Percentiles rank a stretch among this genome's conserved stretches.
Conservation (phyloP, 1,140 invertebrate species). For the Pachyrhynchus sulphureomaculatus region DNA sequence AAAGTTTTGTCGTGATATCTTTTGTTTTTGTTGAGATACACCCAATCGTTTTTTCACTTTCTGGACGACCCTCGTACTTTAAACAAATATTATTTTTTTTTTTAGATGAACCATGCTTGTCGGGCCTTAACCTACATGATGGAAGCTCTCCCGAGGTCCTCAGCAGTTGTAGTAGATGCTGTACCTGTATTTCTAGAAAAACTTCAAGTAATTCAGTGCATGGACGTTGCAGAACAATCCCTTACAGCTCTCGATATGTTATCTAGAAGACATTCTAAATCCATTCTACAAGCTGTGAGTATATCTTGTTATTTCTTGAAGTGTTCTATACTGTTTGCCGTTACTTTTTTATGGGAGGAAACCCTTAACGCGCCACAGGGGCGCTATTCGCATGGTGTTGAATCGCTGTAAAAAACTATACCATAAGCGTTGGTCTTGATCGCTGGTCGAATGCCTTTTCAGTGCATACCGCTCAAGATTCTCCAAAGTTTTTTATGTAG, state of each 20-base stretch:
- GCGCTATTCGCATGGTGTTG: no score
- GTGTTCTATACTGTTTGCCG: neutral
- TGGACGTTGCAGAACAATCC: slow-evolving; percentile 98
- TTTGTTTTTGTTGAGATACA: no score
- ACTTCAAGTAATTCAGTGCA: slow-evolving; percentile 96
- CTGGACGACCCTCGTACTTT: no score
- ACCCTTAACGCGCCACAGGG: no score
- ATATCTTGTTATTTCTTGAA: slow-evolving; percentile 2
- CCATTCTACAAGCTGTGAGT: slow-evolving; percentile 89
- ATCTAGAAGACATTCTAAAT: slow-evolving; percentile 93
- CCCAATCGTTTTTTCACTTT: no score
- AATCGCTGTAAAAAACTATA: no score
- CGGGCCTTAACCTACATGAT: slow-evolving; percentile 99
- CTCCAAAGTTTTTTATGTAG: no score
- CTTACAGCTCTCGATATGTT: slow-evolving; percentile 95
- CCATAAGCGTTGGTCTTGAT: no score
- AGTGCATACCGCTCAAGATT: no score
- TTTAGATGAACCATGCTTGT: slow-evolving; percentile 96
- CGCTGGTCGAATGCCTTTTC: no score
- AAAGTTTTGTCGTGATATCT: no score
- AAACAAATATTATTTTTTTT: no score
- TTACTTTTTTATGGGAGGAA: slow-evolving; percentile 12
- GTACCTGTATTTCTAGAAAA: slow-evolving; percentile 95
- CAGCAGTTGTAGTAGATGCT: slow-evolving; percentile 93
- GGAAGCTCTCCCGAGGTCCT: slow-evolving; percentile 95